Percentiles rank a stretch among this genome's conserved stretches.
Conservation (phyloP, 1,140 invertebrate genomes). For the Pemphigus obesinymphae region DNA sequence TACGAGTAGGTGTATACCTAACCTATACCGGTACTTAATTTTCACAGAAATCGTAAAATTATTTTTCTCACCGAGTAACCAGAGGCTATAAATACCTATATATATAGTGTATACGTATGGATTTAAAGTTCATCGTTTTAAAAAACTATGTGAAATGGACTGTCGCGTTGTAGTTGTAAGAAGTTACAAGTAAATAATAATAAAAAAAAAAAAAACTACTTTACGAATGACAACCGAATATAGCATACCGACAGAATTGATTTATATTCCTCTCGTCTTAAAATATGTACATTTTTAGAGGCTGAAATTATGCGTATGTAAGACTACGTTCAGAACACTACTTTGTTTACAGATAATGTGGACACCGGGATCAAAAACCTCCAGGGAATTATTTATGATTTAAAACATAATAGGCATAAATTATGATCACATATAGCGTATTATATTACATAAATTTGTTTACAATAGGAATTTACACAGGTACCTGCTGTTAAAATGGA, state of each 20-base stretch:
- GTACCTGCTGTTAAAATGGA: too few species aligned
- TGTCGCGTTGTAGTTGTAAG: neutral
- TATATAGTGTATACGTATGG: neutral
- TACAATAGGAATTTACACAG: too few species aligned
- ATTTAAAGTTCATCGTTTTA: neutral
- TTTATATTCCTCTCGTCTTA: constrained; percentile 13
- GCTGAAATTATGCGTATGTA: neutral
- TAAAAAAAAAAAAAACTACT: neutral
- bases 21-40: neutral
- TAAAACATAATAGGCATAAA: neutral
- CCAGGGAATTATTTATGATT: neutral
- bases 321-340: neutral
- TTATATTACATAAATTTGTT: too few species aligned
- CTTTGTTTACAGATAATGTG: neutral
- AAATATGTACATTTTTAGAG: constrained; percentile 5
- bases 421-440: too few species aligned
- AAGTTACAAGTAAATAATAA: neutral
- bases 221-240: constrained; percentile 15
- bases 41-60: neutral
- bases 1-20: too few species aligned
- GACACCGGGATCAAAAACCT: neutral
- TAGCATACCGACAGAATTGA: neutral
- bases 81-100: neutral
- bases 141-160: neutral
- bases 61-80: neutral